phyloP scores from a whole-genome alignment of 2,797 vertebrate species.

The Mus minutoides region DNA sequence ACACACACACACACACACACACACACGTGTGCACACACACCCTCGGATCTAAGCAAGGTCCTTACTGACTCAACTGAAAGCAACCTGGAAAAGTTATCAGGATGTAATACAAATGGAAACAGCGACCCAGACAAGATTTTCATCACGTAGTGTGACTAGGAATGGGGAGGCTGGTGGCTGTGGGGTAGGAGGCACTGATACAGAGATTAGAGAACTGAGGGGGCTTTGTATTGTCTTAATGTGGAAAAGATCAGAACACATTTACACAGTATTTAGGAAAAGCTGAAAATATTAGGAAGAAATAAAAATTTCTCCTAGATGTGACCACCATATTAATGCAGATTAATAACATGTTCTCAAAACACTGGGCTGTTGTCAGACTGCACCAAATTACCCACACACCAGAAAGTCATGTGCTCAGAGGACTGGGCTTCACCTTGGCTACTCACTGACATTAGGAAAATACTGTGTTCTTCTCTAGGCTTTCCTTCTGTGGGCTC shows the following conservation, averaged over 20 bases:
- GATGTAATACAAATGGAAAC: neutral
- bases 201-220: neutral
- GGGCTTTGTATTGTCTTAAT: constrained; percentile 3
- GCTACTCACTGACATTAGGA: constrained; percentile 17
- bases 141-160: neutral
- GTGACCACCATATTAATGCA: constrained; percentile 17
- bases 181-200: neutral
- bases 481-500: constrained; percentile 6
- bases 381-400: neutral
- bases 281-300: constrained; percentile 33
- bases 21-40: neutral
- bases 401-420: neutral
- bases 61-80: constrained; percentile 8
- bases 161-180: neutral
- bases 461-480: constrained; percentile 32
- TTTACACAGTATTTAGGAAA: neutral
- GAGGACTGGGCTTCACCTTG: constrained; percentile 19
- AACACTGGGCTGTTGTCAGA: neutral
- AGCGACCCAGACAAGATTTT: neutral
- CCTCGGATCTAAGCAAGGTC: neutral
- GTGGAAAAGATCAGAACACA: neutral
- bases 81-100: neutral
- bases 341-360: neutral
- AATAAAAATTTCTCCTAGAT: constrained; percentile 24
- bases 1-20: too few species aligned